Evolutionary conservation across 2,797 vertebrate genomes (phyloP).

Genomic region (Taeniopygia guttata): DNA sequence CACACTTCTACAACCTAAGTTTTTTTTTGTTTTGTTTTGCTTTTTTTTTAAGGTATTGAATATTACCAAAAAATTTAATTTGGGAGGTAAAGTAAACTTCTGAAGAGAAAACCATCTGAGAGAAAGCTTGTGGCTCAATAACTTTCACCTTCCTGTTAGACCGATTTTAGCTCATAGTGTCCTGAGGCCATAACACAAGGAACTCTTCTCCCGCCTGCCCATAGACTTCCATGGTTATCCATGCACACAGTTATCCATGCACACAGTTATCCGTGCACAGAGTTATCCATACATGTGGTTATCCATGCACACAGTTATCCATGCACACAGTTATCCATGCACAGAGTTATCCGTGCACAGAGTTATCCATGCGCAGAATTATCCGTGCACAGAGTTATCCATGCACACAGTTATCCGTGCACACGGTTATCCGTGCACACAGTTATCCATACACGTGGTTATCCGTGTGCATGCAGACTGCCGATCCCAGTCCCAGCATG

Average conservation of each 20-base stretch:
- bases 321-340: not conserved
- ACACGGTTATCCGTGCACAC: not conserved
- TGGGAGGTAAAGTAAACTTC: slow-evolving; percentile 69
- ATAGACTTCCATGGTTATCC: not conserved
- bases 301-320: not conserved
- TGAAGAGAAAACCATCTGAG: slow-evolving; percentile 72
- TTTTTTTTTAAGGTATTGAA: slow-evolving; percentile 40
- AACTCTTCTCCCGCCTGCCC: not conserved
- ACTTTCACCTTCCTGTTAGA: slow-evolving; percentile 37
- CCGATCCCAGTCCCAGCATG: rapidly evolving
- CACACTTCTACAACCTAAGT: slow-evolving; percentile 49
- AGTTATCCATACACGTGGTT: not conserved
- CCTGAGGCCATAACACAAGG: slow-evolving; percentile 37
- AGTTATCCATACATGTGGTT: not conserved
- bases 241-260: not conserved
- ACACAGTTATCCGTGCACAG: not conserved
- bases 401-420: rapidly evolving
- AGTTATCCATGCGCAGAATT: not conserved
- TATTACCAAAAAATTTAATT: slow-evolving; percentile 72
- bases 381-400: not conserved
- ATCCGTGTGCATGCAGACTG: not conserved
- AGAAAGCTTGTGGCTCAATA: slow-evolving; percentile 40
- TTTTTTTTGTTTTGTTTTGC: no score
- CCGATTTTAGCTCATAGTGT: slow-evolving; percentile 22
- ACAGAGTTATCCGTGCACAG: not conserved